These are phyloP conservation scores for Bombus pascuorum DNA, from an alignment of 1,140 invertebrate species.

Conservation along the genomic window DNA sequence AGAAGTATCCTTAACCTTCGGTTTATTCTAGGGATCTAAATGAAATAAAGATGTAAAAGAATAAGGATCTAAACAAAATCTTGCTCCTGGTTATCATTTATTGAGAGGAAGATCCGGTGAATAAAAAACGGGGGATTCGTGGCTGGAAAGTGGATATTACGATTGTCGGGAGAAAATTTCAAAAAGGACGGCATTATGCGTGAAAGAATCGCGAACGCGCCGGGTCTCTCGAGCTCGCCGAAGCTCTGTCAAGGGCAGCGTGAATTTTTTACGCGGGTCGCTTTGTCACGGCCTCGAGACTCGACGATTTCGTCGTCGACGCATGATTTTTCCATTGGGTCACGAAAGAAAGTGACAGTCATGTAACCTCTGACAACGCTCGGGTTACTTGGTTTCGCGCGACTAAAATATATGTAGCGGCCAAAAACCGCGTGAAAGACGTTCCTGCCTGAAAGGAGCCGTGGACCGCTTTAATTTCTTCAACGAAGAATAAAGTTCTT, in stretches of 20 bases:
- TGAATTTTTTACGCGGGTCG: neutral
- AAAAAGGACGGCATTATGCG: neutral
- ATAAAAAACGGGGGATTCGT: too few relatives aligned
- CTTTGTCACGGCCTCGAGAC: neutral
- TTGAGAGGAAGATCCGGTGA: neutral
- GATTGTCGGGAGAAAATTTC: neutral
- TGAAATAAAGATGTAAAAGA: too few relatives aligned
- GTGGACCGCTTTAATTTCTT: slow-evolving; percentile 51
- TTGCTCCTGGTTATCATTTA: neutral
- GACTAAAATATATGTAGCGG: neutral
- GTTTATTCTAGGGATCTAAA: neutral
- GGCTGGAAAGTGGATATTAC: neutral
- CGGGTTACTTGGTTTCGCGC: too few relatives aligned
- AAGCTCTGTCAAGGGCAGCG: slow-evolving; percentile 8
- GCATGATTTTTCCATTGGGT: neutral
- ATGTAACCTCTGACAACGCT: neutral
- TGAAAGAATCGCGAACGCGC: neutral
- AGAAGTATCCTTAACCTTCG: neutral
- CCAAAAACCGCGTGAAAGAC: neutral
- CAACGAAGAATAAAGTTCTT: slow-evolving; percentile 44
- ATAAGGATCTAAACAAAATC: too few relatives aligned
- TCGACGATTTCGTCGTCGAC: neutral
- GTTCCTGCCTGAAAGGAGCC: neutral
- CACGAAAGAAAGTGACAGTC: neutral
- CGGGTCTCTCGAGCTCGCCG: neutral